Conservation (phyloP, 2,797 vertebrate genomes). For the Rhadinocentrus ornatus region DNA sequence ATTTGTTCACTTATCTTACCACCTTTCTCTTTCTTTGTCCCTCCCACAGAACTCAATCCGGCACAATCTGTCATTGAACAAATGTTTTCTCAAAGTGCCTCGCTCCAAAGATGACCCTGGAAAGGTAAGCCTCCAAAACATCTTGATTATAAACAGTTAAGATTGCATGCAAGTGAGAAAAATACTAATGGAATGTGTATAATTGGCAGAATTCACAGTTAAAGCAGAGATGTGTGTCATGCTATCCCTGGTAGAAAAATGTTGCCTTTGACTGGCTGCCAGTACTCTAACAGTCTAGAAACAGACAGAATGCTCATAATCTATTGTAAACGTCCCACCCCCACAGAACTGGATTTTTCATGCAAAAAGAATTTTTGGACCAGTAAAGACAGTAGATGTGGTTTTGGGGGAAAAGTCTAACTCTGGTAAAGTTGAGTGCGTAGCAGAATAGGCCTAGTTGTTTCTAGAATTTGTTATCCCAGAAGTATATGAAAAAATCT, state of each 20-base stretch:
- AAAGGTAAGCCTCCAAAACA: constrained; percentile 79
- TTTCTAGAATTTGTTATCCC: constrained; percentile 32
- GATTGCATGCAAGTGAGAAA: constrained; percentile 16
- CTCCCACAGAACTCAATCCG: constrained; percentile 87
- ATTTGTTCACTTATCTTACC: constrained; percentile 52
- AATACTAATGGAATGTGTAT: constrained; percentile 19
- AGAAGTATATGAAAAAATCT: constrained; percentile 31
- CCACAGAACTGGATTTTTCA: constrained; percentile 65
- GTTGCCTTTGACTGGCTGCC: constrained; percentile 73
- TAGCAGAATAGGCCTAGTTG: constrained; percentile 38
- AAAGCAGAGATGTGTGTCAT: constrained; percentile 37
- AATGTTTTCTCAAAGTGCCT: constrained; percentile 94
- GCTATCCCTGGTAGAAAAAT: constrained; percentile 63
- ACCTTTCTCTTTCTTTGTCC: constrained; percentile 17
- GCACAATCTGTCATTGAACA: constrained; percentile 91
- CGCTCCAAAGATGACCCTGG: constrained; percentile 92
- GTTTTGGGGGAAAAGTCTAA: constrained; percentile 29
- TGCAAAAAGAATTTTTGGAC: constrained; percentile 53
- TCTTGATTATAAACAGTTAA: constrained; percentile 16
- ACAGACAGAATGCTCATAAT: constrained; percentile 73
- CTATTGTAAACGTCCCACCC: constrained; percentile 66
- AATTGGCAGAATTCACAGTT: constrained; percentile 37
- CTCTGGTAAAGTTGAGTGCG: constrained; percentile 27
- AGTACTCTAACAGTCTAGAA: constrained; percentile 70
- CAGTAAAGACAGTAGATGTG: constrained; percentile 48